Evolutionary conservation across 2,797 vertebrate genomes (phyloP), one percentile per base, ranked within the genome.

Genomic region (Chelon labrosus): DNA sequence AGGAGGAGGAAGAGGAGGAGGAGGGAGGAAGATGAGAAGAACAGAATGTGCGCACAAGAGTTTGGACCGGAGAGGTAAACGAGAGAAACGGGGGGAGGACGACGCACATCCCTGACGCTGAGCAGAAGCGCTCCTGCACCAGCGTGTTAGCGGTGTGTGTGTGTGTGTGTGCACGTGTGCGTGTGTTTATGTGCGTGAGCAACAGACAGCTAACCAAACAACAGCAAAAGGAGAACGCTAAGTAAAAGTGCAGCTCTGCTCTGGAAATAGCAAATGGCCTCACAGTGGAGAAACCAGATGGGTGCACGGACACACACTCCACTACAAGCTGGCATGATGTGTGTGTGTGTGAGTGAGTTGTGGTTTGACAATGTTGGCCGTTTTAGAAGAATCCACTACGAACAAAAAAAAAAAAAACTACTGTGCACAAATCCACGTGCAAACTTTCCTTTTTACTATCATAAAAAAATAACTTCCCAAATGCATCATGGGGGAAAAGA

Each of bases 171-270:
- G 25, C 39, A 50, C 49, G 54, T 61, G 38, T 49, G 22, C 61
- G 49, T 61, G 66, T 27, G 20, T n/a, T 35, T 25, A 39, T 56
- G 35, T 44, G 58, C 12, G n/a, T 51, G 14, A 57, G 54, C 19
- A 44, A 65, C 65, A 57, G 62, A 69, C 38, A 87, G 83, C 83
- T 89, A 87, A 84, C 73, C 73, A 85, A 88, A 88, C 82, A 89
- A 82, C 64, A 82, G 13, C 82, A 85, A 86, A 70, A 76, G 73
- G 83, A 75, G 59, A 71, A 61, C 67, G 54, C 72, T 64, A 38
- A 77, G 83, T 65, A 67, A 77, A 81, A 82, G 78, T 73, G 65
- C 70, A 75, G 73, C 53, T 68, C 58, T 54, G n/a, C 31, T 59
- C 64, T 65, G 47, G 67, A 72, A 79, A 79, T 70, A 89, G 79